Base-by-base conservation (phyloP, 2,797 vertebrate species). In the Ambastaia sidthimunki region DNA sequence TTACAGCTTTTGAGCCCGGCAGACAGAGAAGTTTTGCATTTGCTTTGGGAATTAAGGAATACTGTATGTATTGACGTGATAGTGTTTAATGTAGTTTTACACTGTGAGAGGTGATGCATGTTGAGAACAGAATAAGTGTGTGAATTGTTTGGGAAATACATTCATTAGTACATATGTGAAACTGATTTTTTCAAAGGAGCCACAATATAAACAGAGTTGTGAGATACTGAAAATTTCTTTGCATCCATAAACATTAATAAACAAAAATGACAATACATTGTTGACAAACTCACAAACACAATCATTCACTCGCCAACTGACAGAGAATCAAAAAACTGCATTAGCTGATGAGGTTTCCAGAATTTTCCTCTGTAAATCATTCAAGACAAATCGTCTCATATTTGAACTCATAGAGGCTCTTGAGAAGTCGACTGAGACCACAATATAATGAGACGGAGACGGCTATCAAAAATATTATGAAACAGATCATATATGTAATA, bases 91-190 rank as follows among this genome's bases (percentile, higher is more conserved):
- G 55, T 28, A 44, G 19, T 55, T 72, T 62, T 71, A 54, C 28
- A 77, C 25, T 41, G 67, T 52, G 41, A 59, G n/a, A 71, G 57
- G 3, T 37, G 13, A 41, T 57, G 60, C 57, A 37, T 67, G 21
- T 71, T 37, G 47, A 63, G 70, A 79, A 78, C 3, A 16, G 21
- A 80, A 23, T 52, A 59, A 73, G 57, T 34, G 66, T 18, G 41
- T 6, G 11, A 54, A 25, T 57, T 25, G 28, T 69, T 57, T 70
- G 73, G 11, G 79, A 15, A 63, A 71, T 87, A 88, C 87, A 87
- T 90, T 90, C 81, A n/a, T 84, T 65, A 78, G 41, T 85, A 71
- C 18, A 74, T 54, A 11, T 80, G 82, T 37, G 70, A 83, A 87
- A 83, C 71, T 62, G 82, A 23, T 65, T 50, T 28, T n/a, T 74